Evolutionary conservation across 2,797 vertebrate species (phyloP).

Genomic region (Coracias cyanogaster): DNA sequence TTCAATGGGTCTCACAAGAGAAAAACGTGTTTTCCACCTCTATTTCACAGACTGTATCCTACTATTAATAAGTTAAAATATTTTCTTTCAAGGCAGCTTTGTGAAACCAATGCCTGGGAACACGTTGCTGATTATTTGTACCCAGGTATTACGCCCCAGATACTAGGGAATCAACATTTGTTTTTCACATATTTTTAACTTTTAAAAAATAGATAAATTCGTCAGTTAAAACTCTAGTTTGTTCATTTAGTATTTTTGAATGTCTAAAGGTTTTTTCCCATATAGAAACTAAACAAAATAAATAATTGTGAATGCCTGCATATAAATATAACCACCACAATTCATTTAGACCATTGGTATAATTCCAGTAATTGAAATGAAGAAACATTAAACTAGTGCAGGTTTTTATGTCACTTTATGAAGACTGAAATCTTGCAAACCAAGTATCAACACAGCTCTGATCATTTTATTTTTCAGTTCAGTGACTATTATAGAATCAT

Average conservation of each 20-base stretch:
- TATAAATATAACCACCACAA: background rate
- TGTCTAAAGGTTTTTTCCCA: background rate
- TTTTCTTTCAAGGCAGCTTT: background rate
- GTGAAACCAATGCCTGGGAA: background rate
- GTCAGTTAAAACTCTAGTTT: background rate
- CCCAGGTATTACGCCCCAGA: background rate
- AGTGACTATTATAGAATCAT: background rate
- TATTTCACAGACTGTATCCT: background rate
- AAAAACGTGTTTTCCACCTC: background rate
- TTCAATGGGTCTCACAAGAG: background rate
- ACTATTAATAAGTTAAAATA: background rate
- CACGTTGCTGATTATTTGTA: background rate
- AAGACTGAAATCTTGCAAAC: background rate
- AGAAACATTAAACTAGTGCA: background rate
- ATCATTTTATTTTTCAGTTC: background rate
- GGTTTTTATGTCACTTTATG: background rate
- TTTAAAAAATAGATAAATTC: background rate
- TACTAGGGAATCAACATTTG: background rate
- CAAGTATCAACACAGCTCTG: background rate
- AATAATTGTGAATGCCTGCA: background rate
- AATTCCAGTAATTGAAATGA: background rate
- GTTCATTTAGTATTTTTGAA: background rate
- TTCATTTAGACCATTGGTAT: background rate
- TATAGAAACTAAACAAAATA: background rate
- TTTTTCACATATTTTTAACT: background rate